A percentile compares a stretch with the other conserved stretches of the same genome.
These are phyloP conservation scores for Lutjanus campechanus DNA, from an alignment of 2,797 vertebrate species.

Conservation along the genomic window DNA sequence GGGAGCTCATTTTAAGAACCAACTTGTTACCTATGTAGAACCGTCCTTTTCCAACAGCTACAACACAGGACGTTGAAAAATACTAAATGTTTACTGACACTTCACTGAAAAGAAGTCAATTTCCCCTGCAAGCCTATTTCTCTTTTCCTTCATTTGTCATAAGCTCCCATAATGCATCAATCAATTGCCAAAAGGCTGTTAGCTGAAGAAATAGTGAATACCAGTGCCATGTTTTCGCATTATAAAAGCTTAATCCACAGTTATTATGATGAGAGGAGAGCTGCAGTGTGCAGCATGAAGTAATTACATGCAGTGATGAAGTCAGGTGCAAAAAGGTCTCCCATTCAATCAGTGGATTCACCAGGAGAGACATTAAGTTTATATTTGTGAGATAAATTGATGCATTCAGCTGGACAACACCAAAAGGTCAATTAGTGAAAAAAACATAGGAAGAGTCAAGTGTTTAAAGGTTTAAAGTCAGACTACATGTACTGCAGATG, in stretches of 20 bases:
- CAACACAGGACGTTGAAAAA: conserved; percentile 8
- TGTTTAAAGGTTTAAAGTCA: conserved; percentile 2
- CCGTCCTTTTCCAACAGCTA: conserved; percentile 19
- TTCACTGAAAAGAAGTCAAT: conserved; percentile 26
- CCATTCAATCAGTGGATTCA: conserved; percentile 37
- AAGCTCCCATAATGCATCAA: conserved; percentile 54
- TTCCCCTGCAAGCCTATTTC: conserved; percentile 30
- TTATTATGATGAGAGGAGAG: conserved; percentile 30
- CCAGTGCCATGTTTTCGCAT: conserved; percentile 23
- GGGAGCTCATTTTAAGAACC: conserved; percentile 20
- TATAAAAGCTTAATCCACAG: conserved; percentile 47
- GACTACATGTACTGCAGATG: conserved; percentile 1
- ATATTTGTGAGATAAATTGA: conserved; percentile 39
- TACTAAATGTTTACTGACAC: conserved; percentile 7
- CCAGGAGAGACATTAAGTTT: conserved; percentile 38
- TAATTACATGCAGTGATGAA: conserved; percentile 57
- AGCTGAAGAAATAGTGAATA: conserved; percentile 45
- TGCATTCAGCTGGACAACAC: conserved; percentile 23
- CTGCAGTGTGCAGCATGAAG: conserved; percentile 32
- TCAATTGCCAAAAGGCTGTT: conserved; percentile 59
- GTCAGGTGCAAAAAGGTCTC: conserved; percentile 55
- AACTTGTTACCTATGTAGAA: conserved; percentile 15
- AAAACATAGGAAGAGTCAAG: background rate
- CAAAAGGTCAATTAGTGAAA: conserved; percentile 26
- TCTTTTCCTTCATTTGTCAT: conserved; percentile 44